phyloP scores from a whole-genome alignment of 2,797 vertebrate genomes.

The Darevskia mixta region DNA sequence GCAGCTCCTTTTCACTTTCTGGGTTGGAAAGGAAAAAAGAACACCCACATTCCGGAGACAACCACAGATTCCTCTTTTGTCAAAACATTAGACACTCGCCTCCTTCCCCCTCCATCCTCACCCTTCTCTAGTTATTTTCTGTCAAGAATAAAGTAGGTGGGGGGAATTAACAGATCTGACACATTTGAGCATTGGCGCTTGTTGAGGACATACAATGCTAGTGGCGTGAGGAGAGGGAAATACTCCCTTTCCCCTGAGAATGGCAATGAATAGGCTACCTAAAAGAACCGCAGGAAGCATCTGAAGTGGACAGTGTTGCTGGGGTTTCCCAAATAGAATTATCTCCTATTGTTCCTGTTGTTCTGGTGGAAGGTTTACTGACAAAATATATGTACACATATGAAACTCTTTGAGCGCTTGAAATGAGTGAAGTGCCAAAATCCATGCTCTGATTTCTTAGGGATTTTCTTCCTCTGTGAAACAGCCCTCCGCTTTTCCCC shows the following conservation, averaged over 20 bases:
- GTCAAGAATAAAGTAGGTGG: neutral
- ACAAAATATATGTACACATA: neutral
- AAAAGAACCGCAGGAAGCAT: neutral
- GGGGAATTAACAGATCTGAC: constrained; percentile 16
- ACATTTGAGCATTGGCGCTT: accelerated
- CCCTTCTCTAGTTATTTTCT: constrained; percentile 38
- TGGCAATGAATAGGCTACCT: constrained; percentile 16
- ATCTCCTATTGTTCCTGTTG: neutral
- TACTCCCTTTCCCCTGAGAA: constrained; percentile 8
- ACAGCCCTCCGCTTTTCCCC: too few species aligned
- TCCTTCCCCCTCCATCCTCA: constrained; percentile 22
- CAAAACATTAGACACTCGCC: neutral
- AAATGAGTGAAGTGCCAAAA: too few species aligned
- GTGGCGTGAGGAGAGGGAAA: neutral
- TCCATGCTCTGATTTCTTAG: too few species aligned
- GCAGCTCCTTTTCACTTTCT: constrained; percentile 67
- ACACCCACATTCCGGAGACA: constrained; percentile 77
- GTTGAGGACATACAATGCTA: neutral
- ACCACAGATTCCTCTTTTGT: constrained; percentile 44
- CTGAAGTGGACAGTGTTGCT: neutral
- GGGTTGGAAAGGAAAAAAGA: constrained; percentile 23
- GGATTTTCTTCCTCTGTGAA: too few species aligned
- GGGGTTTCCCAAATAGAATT: neutral
- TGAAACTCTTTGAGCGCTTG: neutral
- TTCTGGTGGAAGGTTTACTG: neutral